These are phyloP conservation scores for Magallana ariakensis DNA, from an alignment of 1,140 invertebrate species.

Conservation along the genomic window DNA sequence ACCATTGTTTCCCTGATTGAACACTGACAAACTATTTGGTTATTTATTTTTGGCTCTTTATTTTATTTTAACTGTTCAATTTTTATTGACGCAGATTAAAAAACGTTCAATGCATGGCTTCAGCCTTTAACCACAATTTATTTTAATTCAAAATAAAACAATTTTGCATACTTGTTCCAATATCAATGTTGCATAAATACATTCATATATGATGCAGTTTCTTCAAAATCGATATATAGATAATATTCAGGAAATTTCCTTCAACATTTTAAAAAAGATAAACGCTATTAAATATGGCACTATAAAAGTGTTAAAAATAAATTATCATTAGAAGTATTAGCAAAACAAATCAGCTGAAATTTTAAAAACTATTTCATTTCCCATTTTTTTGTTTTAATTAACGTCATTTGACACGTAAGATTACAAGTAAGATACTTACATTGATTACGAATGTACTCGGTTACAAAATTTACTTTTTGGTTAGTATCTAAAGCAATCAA, in stretches of 20 bases:
- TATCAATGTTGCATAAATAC: too few relatives aligned
- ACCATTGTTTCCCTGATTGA: too few relatives aligned
- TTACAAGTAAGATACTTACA: neutral
- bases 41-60: too few relatives aligned
- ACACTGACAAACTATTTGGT: too few relatives aligned
- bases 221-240: too few relatives aligned
- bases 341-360: neutral
- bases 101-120: too few relatives aligned
- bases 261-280: neutral
- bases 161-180: too few relatives aligned
- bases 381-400: neutral
- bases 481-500: constrained; percentile 1
- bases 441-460: neutral
- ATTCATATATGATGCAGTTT: too few relatives aligned
- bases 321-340: neutral
- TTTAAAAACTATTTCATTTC: neutral
- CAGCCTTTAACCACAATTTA: too few relatives aligned
- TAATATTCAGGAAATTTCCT: neutral
- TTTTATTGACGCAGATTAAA: too few relatives aligned
- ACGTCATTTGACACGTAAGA: neutral
- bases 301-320: neutral
- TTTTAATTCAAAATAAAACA: too few relatives aligned
- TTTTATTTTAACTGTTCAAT: too few relatives aligned
- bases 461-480: neutral
- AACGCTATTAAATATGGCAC: neutral